These are phyloP conservation scores for Nettapus auritus DNA, from an alignment of 2,113 vertebrate species.

Conservation along the genomic window DNA sequence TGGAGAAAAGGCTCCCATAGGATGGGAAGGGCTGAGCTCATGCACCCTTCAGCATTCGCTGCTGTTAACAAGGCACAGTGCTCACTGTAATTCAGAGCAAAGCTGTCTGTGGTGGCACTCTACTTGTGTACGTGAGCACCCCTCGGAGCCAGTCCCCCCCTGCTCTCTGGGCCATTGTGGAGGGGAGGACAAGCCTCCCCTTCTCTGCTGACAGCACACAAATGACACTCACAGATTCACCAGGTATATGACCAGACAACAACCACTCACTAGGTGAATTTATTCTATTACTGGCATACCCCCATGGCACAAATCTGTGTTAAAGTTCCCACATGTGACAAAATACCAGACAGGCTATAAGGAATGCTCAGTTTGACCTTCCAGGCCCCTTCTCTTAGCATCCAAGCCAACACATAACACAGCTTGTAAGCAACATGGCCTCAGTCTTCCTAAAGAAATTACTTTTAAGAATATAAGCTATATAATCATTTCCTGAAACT, in stretches of 20 bases:
- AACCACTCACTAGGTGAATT: background rate
- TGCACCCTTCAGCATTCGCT: background rate
- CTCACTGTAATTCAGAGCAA: background rate
- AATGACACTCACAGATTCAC: too few species aligned
- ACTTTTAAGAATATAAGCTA: background rate
- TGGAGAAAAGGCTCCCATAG: background rate
- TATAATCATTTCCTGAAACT: background rate
- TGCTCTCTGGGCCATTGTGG: accelerated
- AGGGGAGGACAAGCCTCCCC: background rate
- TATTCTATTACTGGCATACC: background rate
- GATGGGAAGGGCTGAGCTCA: background rate
- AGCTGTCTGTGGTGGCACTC: background rate
- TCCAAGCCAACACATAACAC: background rate
- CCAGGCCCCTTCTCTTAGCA: background rate
- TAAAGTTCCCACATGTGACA: background rate
- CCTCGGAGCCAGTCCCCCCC: accelerated
- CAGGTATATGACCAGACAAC: background rate
- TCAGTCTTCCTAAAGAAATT: background rate
- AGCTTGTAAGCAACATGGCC: background rate
- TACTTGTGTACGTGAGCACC: accelerated
- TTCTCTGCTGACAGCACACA: background rate
- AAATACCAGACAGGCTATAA: accelerated
- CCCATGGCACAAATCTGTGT: background rate
- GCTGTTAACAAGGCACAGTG: background rate
- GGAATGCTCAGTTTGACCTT: background rate